Base-by-base conservation (phyloP, 2,888 invertebrate species). In the Leptogaster cylindrica region DNA sequence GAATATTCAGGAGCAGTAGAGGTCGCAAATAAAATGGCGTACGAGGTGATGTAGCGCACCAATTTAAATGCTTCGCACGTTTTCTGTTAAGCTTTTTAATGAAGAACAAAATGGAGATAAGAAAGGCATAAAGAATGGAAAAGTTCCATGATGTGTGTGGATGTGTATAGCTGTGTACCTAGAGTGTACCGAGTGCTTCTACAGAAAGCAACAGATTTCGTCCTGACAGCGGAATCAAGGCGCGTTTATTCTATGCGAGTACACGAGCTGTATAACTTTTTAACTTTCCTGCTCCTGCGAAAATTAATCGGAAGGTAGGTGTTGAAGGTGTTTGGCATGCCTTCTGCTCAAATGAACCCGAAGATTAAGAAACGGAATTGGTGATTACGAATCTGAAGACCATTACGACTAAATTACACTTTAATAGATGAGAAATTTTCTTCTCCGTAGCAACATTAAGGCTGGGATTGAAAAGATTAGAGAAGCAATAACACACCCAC, bases 11-110 rank as follows among this genome's bases (percentile, higher is more conserved):
- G 65, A 58, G 52, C 52, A 65, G 68, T 68, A 46, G 23, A 46
- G 23, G 41, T 46, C 39, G 55, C 65, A 68, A 68, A 68, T 58
- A 68, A 65, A 65, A 68, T 31, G 52, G 33, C 52, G 39, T 61
- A 44, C 31, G 39, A 48, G 58, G 48, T 48, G 58, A 58, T 51
- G 58, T 55, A 66, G 58, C 39, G 41, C 41, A 41, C 7, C 58
- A 23, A 58, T 58, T 41, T 65, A 68, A 71, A 73, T 73, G 71
- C 73, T 69, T 65, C 33, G 68, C 73, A 73, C 72, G 72, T 72
- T 71, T 70, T 65, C 69, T 72, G 71, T 72, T 72, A 71, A 73
- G 73, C 71, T 71, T 73, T 72, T 70, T 73, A 73, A 73, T 73
- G 73, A 73, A 73, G 71, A 73, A 71, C 70, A 70, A 70, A 72